Conservation (phyloP, 2,888 invertebrate species). For the Oligia latruncula region DNA sequence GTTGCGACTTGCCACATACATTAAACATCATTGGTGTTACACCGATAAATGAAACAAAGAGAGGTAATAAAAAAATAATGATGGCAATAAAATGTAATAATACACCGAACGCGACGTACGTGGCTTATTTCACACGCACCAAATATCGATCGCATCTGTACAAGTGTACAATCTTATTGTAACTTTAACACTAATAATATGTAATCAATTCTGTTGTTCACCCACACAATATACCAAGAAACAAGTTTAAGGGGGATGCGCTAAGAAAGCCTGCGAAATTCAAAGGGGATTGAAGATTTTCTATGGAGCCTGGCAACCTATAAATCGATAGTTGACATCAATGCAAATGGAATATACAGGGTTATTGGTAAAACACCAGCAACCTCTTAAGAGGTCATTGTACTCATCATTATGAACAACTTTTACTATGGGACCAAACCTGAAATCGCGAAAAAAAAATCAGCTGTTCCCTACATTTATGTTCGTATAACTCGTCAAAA, state of each 20-base stretch:
- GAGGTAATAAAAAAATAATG: constrained; percentile 74
- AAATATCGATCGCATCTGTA: constrained; percentile 69
- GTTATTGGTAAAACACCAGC: no score
- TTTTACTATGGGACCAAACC: no score
- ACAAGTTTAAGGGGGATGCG: constrained; percentile 43
- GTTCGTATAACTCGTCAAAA: no score
- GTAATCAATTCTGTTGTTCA: constrained; percentile 70
- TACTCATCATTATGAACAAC: no score
- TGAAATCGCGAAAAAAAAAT: no score
- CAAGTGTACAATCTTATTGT: constrained; percentile 58
- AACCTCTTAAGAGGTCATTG: no score
- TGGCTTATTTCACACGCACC: constrained; percentile 76
- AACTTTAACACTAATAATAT: constrained; percentile 65
- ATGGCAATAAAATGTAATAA: constrained; percentile 76
- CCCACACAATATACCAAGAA: constrained; percentile 63
- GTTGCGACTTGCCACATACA: constrained; percentile 6
- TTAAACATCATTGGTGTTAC: constrained; percentile 54
- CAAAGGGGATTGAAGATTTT: not conserved
- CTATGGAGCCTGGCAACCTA: no score
- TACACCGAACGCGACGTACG: constrained; percentile 71
- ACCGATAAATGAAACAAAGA: constrained; percentile 65
- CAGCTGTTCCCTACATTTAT: no score
- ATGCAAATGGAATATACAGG: no score
- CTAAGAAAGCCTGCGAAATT: not conserved
- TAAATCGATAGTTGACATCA: no score